Conservation (phyloP, 1,140 invertebrate genomes). For the Drosophila cardini region DNA sequence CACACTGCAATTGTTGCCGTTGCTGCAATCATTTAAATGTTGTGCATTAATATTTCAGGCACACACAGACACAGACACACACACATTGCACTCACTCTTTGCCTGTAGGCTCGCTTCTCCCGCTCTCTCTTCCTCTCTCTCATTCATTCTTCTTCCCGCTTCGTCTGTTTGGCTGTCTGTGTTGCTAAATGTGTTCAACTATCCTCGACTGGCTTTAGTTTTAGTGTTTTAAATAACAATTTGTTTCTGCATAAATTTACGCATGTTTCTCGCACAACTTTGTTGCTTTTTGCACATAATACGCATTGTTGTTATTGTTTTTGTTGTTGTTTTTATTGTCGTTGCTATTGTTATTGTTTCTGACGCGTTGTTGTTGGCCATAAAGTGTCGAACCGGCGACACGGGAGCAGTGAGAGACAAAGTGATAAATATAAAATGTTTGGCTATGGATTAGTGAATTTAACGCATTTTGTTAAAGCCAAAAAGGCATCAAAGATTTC, state of each 20-base stretch:
- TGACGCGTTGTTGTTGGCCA: constrained; percentile 29
- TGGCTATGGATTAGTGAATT: constrained; percentile 5
- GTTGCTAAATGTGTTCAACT: constrained; percentile 18
- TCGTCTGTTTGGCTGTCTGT: constrained; percentile 4
- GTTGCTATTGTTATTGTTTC: constrained; percentile 59
- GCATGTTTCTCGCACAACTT: constrained; percentile 57
- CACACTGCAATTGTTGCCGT: constrained; percentile 6
- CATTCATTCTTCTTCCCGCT: neutral
- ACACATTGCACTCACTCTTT: constrained; percentile 34
- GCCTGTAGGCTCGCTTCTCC: constrained; percentile 2
- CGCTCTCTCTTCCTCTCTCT: neutral
- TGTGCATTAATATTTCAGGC: constrained; percentile 74
- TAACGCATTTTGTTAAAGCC: constrained; percentile 22
- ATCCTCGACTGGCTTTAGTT: constrained; percentile 54
- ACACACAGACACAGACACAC: constrained; percentile 33
- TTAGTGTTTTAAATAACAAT: constrained; percentile 81
- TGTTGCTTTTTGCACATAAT: constrained; percentile 59
- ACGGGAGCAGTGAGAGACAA: neutral
- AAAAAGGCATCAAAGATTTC: neutral
- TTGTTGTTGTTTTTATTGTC: constrained; percentile 36
- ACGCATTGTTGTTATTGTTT: constrained; percentile 15
- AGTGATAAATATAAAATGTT: constrained; percentile 7
- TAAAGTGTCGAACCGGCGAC: constrained; percentile 3
- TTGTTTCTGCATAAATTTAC: constrained; percentile 79
- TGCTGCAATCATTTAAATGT: constrained; percentile 79